These are phyloP conservation scores for Netelia fuscicornis DNA, from an alignment of 2,888 invertebrate genomes.

Conservation along the genomic window DNA sequence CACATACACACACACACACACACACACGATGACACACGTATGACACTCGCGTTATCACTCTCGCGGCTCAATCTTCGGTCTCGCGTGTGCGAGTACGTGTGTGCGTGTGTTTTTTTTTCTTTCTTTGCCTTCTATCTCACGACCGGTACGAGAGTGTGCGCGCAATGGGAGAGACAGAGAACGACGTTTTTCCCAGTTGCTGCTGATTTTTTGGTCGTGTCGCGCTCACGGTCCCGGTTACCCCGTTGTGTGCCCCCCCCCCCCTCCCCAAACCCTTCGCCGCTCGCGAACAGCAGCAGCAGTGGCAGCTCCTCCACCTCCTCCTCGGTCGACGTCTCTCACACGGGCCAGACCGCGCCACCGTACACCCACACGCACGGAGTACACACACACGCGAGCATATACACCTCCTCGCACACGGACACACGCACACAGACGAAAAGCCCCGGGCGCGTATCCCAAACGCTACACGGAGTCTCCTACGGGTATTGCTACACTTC, in stretches of 20 bases:
- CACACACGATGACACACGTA: constrained; percentile 18
- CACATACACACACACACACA: constrained; percentile 25
- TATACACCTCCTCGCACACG: background rate
- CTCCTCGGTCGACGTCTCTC: constrained; percentile 57
- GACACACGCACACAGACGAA: constrained; percentile 35
- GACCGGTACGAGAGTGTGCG: background rate
- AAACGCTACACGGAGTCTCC: constrained; percentile 21
- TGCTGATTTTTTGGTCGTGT: constrained; percentile 29
- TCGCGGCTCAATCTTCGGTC: constrained; percentile 17
- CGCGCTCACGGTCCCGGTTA: constrained; percentile 22
- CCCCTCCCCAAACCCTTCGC: constrained; percentile 34
- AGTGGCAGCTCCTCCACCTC: constrained; percentile 49
- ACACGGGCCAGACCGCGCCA: constrained; percentile 59
- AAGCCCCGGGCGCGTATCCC: background rate
- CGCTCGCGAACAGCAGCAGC: constrained; percentile 41
- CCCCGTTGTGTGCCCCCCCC: constrained; percentile 1
- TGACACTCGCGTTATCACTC: constrained; percentile 44
- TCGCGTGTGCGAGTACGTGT: background rate
- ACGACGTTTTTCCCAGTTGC: constrained; percentile 41
- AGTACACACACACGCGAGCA: background rate
- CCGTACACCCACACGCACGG: constrained; percentile 47
- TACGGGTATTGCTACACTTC: constrained; percentile 8
- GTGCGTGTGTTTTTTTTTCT: constrained; percentile 13
- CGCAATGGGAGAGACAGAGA: no score
- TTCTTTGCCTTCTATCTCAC: background rate